Evolutionary conservation across 35 echinoderm and acorn worm genomes (phyloP).

Genomic region (Acanthaster planci): DNA sequence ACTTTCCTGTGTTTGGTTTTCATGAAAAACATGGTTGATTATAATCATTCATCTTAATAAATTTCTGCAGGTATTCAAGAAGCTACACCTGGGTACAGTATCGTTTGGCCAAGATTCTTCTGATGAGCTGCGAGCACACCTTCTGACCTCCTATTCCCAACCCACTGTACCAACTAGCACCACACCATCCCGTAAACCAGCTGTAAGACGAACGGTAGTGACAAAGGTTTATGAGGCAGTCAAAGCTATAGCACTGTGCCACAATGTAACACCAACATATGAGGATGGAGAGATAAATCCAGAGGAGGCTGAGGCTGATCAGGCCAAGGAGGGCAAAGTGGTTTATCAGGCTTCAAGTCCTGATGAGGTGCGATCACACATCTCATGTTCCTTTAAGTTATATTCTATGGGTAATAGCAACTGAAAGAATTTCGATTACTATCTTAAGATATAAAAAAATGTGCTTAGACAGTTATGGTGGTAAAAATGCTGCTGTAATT

Average conservation of each 20-base stretch:
- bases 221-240: conserved; percentile 82
- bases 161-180: conserved; percentile 40
- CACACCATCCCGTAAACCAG: conserved; percentile 67
- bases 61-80: conserved; percentile 95
- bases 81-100: conserved; percentile 89
- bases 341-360: conserved; percentile 96
- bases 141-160: conserved; percentile 76
- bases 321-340: conserved; percentile 49
- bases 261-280: conserved; percentile 92
- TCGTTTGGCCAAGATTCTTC: conserved; percentile 72
- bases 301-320: conserved; percentile 59
- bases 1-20: too few species aligned
- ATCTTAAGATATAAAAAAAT: too few species aligned
- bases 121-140: conserved; percentile 79
- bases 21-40: too few species aligned
- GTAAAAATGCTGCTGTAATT: too few species aligned
- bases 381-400: too few species aligned
- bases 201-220: conserved; percentile 82
- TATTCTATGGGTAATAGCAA: too few species aligned
- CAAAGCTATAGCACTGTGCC: conserved; percentile 87
- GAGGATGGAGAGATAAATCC: conserved; percentile 63
- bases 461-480: too few species aligned
- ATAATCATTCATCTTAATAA: too few species aligned
- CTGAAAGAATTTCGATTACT: too few species aligned
- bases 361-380: conserved; percentile 78